Evolutionary conservation across 2,113 vertebrate species (phyloP).

Genomic region (Alexandromys fortis): DNA sequence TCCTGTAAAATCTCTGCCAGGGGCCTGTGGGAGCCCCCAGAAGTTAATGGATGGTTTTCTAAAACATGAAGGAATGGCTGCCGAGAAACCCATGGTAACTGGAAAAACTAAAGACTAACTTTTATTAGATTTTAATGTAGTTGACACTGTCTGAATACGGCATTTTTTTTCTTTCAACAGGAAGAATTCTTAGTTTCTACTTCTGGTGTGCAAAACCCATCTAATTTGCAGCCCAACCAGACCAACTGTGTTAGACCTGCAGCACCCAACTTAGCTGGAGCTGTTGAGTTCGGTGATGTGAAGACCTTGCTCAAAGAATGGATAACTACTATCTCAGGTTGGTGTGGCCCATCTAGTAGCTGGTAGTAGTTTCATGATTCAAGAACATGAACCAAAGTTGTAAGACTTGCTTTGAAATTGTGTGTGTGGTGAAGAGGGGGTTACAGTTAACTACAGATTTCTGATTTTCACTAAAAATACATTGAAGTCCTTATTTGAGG

Average conservation of each 20-base stretch:
- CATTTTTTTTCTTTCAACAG: constrained; percentile 81
- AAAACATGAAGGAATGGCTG: constrained; percentile 85
- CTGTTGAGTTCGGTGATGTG: constrained; percentile 94
- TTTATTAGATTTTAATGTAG: background rate
- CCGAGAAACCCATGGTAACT: constrained; percentile 87
- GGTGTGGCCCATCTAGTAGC: background rate
- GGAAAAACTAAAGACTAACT: background rate
- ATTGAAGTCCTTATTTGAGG: background rate
- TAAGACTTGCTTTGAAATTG: background rate
- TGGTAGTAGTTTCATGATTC: background rate
- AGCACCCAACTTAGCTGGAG: constrained; percentile 93
- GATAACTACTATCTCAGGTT: constrained; percentile 97
- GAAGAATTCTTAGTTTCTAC: constrained; percentile 87
- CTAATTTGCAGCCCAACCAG: constrained; percentile 74
- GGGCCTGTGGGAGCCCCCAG: constrained; percentile 85
- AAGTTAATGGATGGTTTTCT: constrained; percentile 87
- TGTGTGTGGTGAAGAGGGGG: no score
- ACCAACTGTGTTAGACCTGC: constrained; percentile 80
- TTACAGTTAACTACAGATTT: background rate
- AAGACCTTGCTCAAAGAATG: constrained; percentile 94
- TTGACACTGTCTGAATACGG: background rate
- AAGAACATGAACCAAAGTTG: background rate
- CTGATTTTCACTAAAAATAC: background rate
- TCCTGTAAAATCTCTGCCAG: constrained; percentile 85
- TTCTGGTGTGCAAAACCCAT: constrained; percentile 77